Evolutionary conservation across 2,113 vertebrate species (phyloP).

Genomic region (Podarcis raffonei): DNA sequence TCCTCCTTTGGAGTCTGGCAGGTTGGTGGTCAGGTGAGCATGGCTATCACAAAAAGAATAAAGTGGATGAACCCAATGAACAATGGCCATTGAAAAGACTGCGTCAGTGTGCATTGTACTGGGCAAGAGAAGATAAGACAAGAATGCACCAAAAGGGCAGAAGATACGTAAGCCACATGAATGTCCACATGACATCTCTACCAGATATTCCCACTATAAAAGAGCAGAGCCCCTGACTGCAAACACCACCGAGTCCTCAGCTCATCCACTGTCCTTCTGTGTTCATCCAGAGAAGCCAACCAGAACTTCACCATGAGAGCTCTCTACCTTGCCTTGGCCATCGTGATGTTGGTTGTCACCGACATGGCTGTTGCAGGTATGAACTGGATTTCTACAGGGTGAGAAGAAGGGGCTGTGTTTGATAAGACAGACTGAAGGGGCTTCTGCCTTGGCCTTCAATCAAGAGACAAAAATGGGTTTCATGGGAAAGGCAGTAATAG

Average conservation of each 20-base stretch:
- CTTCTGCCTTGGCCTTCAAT: background rate
- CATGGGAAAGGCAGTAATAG: background rate
- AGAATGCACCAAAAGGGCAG: no score
- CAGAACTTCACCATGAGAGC: background rate
- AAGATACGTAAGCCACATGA: background rate
- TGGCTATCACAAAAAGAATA: background rate
- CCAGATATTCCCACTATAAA: background rate
- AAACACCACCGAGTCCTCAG: background rate
- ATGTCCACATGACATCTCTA: background rate
- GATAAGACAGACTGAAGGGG: no score
- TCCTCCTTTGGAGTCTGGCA: no score
- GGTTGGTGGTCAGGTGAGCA: background rate
- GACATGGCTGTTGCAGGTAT: background rate
- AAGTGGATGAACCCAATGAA: accelerated
- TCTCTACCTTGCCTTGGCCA: conserved; percentile 1
- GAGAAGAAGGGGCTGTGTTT: background rate
- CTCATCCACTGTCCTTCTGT: background rate
- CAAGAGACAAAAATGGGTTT: background rate
- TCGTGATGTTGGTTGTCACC: background rate
- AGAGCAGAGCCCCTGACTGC: background rate
- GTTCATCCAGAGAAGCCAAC: background rate
- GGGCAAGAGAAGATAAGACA: no score
- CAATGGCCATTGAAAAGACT: background rate
- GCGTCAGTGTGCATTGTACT: background rate
- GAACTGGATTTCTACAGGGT: background rate